Evolutionary conservation across 2,797 vertebrate species (phyloP).

Genomic region (Oreortyx pictus): DNA sequence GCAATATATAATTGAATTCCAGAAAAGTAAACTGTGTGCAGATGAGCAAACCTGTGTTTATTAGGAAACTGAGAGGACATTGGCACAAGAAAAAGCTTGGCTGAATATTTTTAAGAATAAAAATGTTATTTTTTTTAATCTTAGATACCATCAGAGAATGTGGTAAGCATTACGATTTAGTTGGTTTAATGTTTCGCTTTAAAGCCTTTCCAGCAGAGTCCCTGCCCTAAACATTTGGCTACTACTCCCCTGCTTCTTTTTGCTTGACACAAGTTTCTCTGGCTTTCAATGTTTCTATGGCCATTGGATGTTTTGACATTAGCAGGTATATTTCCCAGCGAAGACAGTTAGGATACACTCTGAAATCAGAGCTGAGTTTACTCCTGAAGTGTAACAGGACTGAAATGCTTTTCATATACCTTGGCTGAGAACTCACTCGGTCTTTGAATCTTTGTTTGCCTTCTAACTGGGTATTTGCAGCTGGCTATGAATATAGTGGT

Average conservation of each 20-base stretch:
- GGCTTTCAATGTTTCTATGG: fast-evolving
- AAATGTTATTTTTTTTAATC: background rate
- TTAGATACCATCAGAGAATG: background rate
- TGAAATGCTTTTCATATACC: background rate
- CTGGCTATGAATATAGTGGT: background rate
- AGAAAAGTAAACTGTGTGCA: background rate
- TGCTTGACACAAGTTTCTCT: background rate
- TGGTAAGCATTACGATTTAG: background rate
- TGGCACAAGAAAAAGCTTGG: background rate
- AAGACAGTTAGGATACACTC: background rate
- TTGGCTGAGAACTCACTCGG: background rate
- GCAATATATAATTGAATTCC: background rate
- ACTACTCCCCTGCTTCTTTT: background rate
- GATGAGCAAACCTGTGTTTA: background rate
- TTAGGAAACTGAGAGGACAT: background rate
- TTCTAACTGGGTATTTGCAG: background rate
- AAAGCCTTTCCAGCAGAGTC: slow-evolving; percentile 9
- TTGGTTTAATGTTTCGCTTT: slow-evolving; percentile 4
- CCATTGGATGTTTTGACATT: background rate
- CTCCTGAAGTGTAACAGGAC: background rate
- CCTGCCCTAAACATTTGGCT: background rate
- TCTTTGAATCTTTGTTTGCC: background rate
- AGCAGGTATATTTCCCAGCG: background rate
- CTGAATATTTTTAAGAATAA: background rate
- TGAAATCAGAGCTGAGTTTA: background rate